A percentile compares a stretch with the other conserved stretches of the same genome.
Conservation (phyloP, 2,113 vertebrate species). For the Phycodurus eques region DNA sequence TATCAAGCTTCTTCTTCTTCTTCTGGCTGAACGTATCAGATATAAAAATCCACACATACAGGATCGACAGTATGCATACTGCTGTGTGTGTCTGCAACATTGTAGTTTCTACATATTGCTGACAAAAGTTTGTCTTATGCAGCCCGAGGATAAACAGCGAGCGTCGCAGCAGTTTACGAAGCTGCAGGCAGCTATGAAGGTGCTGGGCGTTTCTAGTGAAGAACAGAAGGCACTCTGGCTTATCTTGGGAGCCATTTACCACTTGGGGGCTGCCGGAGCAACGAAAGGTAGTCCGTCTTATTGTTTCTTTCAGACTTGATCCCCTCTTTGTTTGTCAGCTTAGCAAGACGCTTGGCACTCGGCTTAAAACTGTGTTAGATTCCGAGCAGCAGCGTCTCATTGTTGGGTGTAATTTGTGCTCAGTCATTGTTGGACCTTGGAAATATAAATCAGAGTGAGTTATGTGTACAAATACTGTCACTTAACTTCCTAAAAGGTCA, state of each 20-base stretch:
- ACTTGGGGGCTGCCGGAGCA: slow-evolving; percentile 90
- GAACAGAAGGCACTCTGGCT: slow-evolving; percentile 89
- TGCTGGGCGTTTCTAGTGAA: slow-evolving; percentile 85
- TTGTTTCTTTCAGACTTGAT: too few species aligned
- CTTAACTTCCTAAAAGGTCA: too few species aligned
- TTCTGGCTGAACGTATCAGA: neutral
- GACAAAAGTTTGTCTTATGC: slow-evolving; percentile 7
- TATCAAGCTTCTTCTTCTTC: neutral
- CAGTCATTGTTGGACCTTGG: neutral
- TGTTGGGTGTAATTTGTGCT: neutral
- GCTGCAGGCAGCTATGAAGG: slow-evolving; percentile 95
- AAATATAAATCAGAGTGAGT: too few species aligned
- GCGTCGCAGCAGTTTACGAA: slow-evolving; percentile 90
- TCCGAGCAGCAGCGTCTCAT: neutral
- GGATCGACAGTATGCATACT: neutral
- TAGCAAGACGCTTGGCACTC: neutral
- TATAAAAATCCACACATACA: neutral
- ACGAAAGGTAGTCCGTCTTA: slow-evolving; percentile 84
- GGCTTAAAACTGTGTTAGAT: too few species aligned
- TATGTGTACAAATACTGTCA: too few species aligned
- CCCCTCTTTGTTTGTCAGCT: neutral
- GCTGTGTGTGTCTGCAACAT: neutral
- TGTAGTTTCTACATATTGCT: neutral
- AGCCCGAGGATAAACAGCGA: slow-evolving; percentile 94
- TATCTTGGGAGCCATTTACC: slow-evolving; percentile 89